Conservation (phyloP, 2,888 invertebrate genomes). For the Drosophila borborema region DNA sequence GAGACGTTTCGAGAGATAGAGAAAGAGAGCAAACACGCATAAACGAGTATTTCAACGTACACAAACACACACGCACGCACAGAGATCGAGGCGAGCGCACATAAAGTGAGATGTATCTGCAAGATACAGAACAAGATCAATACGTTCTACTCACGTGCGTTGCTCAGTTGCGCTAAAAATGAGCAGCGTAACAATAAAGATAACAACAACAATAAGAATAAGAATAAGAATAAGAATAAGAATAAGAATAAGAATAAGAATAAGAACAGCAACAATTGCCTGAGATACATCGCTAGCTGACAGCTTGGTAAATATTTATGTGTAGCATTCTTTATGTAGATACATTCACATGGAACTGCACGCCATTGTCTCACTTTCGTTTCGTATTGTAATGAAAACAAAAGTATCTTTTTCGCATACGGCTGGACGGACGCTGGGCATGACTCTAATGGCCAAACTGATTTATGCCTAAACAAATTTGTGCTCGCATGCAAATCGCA, state of each 20-base stretch:
- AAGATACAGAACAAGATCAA: conserved; percentile 78
- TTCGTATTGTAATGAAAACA: conserved; percentile 71
- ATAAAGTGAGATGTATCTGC: conserved; percentile 70
- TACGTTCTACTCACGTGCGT: conserved; percentile 76
- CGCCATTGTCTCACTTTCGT: conserved; percentile 60
- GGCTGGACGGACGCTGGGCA: conserved; percentile 6
- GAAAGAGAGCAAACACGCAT: conserved; percentile 51
- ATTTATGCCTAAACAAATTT: conserved; percentile 51
- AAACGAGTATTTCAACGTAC: conserved; percentile 71
- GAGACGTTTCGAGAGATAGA: conserved; percentile 24
- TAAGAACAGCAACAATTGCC: conserved; percentile 13
- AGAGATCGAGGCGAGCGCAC: conserved; percentile 18
- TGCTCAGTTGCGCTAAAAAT: conserved; percentile 37
- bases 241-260: neutral
- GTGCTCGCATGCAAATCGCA: conserved; percentile 61
- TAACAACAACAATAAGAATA: conserved; percentile 14
- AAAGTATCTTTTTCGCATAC: conserved; percentile 46
- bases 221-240: neutral
- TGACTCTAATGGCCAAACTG: conserved; percentile 20
- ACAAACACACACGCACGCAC: conserved; percentile 25
- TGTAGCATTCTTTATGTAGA: conserved; percentile 54
- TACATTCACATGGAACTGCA: conserved; percentile 57
- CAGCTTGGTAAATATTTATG: conserved; percentile 73
- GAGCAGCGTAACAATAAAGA: conserved; percentile 34
- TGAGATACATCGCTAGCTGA: conserved; percentile 48